A percentile compares a stretch with the other conserved stretches of the same genome.
phyloP scores from a whole-genome alignment of 2,797 vertebrate genomes.

The Tympanoctomys barrerae region DNA sequence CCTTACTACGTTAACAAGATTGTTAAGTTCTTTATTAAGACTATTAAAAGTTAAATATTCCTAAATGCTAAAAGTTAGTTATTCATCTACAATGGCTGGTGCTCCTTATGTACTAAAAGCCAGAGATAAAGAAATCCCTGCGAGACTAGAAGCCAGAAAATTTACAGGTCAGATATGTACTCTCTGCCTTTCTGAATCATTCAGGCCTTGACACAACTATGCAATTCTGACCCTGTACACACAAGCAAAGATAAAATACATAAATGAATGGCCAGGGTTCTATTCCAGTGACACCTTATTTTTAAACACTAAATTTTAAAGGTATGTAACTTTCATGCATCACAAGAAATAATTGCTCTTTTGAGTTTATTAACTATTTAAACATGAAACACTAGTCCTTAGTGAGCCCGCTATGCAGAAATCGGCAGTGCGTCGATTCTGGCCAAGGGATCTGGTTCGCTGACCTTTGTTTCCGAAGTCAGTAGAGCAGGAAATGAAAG shows the following conservation, averaged over 20 bases:
- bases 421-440: neutral
- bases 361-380: neutral
- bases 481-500: slow-evolving; percentile 4
- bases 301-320: neutral
- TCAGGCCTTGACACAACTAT: neutral
- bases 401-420: neutral
- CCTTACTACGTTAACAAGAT: neutral
- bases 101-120: neutral
- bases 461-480: slow-evolving; percentile 4
- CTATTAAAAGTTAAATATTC: neutral
- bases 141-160: neutral
- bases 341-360: neutral
- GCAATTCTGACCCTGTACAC: neutral
- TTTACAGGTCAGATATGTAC: neutral
- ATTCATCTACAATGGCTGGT: neutral
- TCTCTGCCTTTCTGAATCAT: too few relatives aligned
- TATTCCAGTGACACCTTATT: neutral
- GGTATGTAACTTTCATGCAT: neutral
- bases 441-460: neutral
- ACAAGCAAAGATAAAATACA: neutral
- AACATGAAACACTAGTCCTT: slow-evolving; percentile 21
- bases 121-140: neutral
- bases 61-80: neutral
- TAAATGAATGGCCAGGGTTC: neutral
- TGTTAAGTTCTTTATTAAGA: slow-evolving; percentile 15